A percentile compares a stretch with the other conserved stretches of the same genome.
phyloP scores from a whole-genome alignment of 2,888 invertebrate genomes.

The Polymixis flavicincta region DNA sequence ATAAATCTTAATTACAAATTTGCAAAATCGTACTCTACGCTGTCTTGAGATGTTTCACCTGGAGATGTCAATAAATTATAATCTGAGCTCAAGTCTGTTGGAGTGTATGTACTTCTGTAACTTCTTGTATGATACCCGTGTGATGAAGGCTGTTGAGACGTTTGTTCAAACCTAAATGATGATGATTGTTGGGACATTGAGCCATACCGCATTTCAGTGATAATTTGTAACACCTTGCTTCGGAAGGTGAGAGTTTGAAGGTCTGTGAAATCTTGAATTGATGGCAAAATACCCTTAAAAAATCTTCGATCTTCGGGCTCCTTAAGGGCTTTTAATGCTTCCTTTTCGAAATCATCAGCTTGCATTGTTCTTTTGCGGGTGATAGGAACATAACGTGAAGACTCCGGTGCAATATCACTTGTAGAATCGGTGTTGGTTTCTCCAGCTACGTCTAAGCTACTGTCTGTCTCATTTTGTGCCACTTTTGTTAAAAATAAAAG shows the following conservation, averaged over 20 bases:
- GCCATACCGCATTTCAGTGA: constrained; percentile 27
- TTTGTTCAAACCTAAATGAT: constrained; percentile 14
- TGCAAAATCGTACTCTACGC: constrained; percentile 38
- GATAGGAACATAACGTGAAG: too few relatives aligned
- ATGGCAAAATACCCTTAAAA: constrained; percentile 31
- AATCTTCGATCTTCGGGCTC: constrained; percentile 36
- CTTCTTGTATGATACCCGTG: constrained; percentile 30
- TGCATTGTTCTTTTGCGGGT: constrained; percentile 35
- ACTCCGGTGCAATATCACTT: too few relatives aligned
- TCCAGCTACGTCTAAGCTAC: too few relatives aligned
- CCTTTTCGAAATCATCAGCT: constrained; percentile 52
- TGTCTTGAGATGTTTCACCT: constrained; percentile 23
- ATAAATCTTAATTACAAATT: constrained; percentile 16
- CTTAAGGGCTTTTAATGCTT: constrained; percentile 41
- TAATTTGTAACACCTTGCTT: constrained; percentile 42
- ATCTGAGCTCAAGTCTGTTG: constrained; percentile 27
- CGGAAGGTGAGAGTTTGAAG: constrained; percentile 43
- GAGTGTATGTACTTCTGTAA: constrained; percentile 31
- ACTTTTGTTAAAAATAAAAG: too few relatives aligned
- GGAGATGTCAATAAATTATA: constrained; percentile 17
- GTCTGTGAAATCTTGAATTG: constrained; percentile 42
- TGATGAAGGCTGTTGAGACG: constrained; percentile 11
- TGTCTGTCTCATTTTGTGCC: too few relatives aligned
- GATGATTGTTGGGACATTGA: not conserved
- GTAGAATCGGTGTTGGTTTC: too few relatives aligned